Evolutionary conservation across 2,888 invertebrate genomes (phyloP).

Genomic region (Xanthia togata): DNA sequence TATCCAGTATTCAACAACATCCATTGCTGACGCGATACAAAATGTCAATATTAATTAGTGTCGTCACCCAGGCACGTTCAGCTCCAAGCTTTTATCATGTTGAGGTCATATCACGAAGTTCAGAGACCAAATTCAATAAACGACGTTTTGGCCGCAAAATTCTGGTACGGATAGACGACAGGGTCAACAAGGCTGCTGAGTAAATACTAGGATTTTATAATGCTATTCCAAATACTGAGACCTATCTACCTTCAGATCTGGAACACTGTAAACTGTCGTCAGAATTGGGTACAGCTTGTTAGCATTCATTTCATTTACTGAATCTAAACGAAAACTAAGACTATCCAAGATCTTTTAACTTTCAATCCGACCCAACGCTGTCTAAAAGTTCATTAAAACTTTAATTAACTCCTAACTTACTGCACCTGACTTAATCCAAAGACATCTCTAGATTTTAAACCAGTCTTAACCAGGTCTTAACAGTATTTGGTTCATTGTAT

Average conservation of each 20-base stretch:
- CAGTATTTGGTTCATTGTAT: neutral
- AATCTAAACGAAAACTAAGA: neutral
- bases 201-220: neutral
- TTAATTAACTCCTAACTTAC: slow-evolving; percentile 12
- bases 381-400: slow-evolving; percentile 29
- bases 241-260: neutral
- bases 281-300: neutral
- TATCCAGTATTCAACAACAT: slow-evolving; percentile 11
- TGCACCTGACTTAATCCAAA: slow-evolving; percentile 8
- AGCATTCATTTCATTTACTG: neutral
- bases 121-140: slow-evolving; percentile 47
- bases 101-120: slow-evolving; percentile 33
- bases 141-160: slow-evolving; percentile 24
- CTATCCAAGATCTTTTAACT: slow-evolving; percentile 4
- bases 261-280: neutral
- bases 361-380: slow-evolving; percentile 1
- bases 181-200: neutral
- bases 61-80: slow-evolving; percentile 3
- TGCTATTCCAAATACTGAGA: neutral
- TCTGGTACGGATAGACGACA: slow-evolving; percentile 5
- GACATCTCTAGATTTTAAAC: slow-evolving; percentile 18
- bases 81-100: slow-evolving; percentile 16
- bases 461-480: neutral
- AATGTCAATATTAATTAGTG: slow-evolving; percentile 49
- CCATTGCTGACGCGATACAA: slow-evolving; percentile 10